Evolutionary conservation across 2,113 vertebrate species (phyloP).

Genomic region (Ameiurus melas): DNA sequence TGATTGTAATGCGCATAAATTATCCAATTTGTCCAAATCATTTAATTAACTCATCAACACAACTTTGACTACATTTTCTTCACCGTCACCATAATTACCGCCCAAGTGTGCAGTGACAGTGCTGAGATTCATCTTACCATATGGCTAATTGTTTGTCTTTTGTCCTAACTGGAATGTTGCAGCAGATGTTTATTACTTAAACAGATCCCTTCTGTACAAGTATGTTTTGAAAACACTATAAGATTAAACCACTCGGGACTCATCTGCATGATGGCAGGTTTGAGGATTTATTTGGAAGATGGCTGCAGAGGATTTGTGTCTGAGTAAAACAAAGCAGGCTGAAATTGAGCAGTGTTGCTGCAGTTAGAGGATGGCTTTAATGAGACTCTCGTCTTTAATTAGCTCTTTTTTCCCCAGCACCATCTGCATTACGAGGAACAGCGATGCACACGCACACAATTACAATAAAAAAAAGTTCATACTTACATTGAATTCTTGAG

Average conservation of each 20-base stretch:
- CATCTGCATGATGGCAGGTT: background rate
- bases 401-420: slow-evolving; percentile 61
- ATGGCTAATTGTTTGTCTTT: slow-evolving; percentile 34
- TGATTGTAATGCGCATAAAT: slow-evolving; percentile 42
- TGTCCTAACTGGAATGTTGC: slow-evolving; percentile 43
- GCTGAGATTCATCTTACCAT: slow-evolving; percentile 37
- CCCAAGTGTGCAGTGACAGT: slow-evolving; percentile 40
- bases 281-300: slow-evolving; percentile 5
- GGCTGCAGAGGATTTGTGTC: slow-evolving; percentile 23
- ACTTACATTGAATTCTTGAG: slow-evolving; percentile 87
- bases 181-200: slow-evolving; percentile 38
- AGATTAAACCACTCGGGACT: background rate
- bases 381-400: slow-evolving; percentile 66
- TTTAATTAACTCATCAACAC: slow-evolving; percentile 52
- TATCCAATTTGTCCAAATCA: slow-evolving; percentile 47
- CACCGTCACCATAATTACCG: slow-evolving; percentile 46
- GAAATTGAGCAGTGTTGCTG: slow-evolving; percentile 77
- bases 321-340: slow-evolving; percentile 75
- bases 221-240: slow-evolving; percentile 11
- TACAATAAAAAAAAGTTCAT: slow-evolving; percentile 25
- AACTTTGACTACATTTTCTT: slow-evolving; percentile 42
- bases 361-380: slow-evolving; percentile 67
- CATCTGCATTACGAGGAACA: slow-evolving; percentile 67
- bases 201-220: slow-evolving; percentile 2
- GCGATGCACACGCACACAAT: slow-evolving; percentile 32